Base-by-base conservation (phyloP, 1,140 invertebrate genomes). In the Nymphalis io region DNA sequence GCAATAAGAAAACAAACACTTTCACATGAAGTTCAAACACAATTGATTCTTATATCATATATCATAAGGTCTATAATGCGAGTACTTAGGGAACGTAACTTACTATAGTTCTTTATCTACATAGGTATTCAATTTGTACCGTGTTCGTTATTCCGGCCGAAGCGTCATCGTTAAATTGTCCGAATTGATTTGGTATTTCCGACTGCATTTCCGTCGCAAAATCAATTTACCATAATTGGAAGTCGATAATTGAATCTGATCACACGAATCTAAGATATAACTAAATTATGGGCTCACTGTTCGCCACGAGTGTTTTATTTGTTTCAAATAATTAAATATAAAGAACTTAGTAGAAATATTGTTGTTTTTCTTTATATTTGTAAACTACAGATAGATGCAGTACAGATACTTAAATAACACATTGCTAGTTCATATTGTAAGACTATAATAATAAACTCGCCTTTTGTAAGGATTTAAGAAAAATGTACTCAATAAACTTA, bases 141-240 rank as follows among this genome's bases (percentile, higher is more conserved):
- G 46, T 61, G 72, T 84, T 83, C 80, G 74, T 83, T 79, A 81
- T 81, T 80, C 76, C 77, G 74, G 72, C 64, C 27, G 62, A 69
- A 71, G 72, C 73, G 76, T 83, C 79, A 81, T 82, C 81, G 81
- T 76, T 72, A 82, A 85, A 89, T 85, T 84, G 80, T 75, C 75
- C 72, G 75, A 76, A 86, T 82, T 87, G 81, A 87, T 84, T 83
- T 80, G 81, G 81, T 84, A 87, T 89, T 89, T 87, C 87, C 83
- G 75, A 78, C 78, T 84, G 85, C 81, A 85, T 82, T 89, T 84
- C 80, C 79, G 77, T 65, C 72, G 77, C 74, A 81, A 61, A 88
- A 84, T 86, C 78, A 80, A 79, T 81, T 81, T 76, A 66, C 75
- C 72, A 68, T 75, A 75, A 82, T 80, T 77, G 73, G 70, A 76